Evolutionary conservation across 1,140 invertebrate species (phyloP).

Genomic region (Olivierus martensii): DNA sequence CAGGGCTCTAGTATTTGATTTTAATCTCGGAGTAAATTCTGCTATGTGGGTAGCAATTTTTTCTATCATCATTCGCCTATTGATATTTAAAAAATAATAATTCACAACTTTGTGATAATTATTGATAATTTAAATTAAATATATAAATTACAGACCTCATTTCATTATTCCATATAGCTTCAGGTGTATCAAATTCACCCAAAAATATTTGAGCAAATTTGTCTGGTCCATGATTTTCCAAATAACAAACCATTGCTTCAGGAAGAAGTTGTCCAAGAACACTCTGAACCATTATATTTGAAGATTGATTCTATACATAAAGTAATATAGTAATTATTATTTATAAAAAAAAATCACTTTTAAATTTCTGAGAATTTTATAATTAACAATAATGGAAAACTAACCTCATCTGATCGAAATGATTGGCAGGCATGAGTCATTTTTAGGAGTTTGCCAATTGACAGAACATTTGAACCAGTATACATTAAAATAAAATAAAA

Average conservation of each 20-base stretch:
- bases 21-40: slow-evolving; percentile 86
- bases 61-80: slow-evolving; percentile 80
- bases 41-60: slow-evolving; percentile 92
- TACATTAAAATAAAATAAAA: slow-evolving; percentile 99
- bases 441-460: slow-evolving; percentile 85
- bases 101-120: slow-evolving; percentile 2
- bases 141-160: slow-evolving; percentile 31
- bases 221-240: slow-evolving; percentile 95
- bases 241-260: slow-evolving; percentile 97
- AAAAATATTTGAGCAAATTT: slow-evolving; percentile 98
- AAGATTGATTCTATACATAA: slow-evolving; percentile 48
- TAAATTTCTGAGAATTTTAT: not conserved
- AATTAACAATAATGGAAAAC: slow-evolving; percentile 11
- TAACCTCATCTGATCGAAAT: slow-evolving; percentile 77
- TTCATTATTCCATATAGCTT: slow-evolving; percentile 64
- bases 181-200: slow-evolving; percentile 98
- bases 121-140: slow-evolving; percentile 10
- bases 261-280: slow-evolving; percentile 85
- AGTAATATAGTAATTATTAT: slow-evolving; percentile 34
- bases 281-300: slow-evolving; percentile 25
- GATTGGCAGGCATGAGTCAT: slow-evolving; percentile 90
- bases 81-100: slow-evolving; percentile 13
- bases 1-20: slow-evolving; percentile 83
- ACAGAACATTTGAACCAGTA: slow-evolving; percentile 93
- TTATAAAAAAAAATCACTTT: slow-evolving; percentile 27